Percentiles rank a stretch among this genome's conserved stretches.
phyloP scores from a whole-genome alignment of 2,797 vertebrate genomes.

The Vireo griseus region DNA sequence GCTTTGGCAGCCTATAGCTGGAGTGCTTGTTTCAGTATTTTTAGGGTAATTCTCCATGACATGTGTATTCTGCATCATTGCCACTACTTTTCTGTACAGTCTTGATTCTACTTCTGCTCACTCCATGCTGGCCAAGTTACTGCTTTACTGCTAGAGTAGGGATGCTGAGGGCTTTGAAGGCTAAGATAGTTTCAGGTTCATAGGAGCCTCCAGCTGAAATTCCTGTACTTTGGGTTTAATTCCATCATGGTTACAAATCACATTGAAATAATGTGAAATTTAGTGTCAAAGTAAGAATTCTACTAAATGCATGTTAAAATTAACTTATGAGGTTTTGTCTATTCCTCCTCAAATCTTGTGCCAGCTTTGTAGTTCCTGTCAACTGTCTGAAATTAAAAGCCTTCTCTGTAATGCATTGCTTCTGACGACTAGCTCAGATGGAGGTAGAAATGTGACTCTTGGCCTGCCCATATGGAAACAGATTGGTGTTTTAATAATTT shows the following conservation, averaged over 20 bases:
- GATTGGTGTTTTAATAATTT: not conserved
- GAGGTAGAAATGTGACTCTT: not conserved
- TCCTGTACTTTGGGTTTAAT: not conserved
- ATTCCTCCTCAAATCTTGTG: not conserved
- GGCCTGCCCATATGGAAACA: not conserved
- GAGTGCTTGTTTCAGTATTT: not conserved
- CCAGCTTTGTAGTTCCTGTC: not conserved
- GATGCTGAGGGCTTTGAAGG: not conserved
- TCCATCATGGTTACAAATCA: not conserved
- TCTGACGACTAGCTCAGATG: not conserved
- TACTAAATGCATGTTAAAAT: not conserved
- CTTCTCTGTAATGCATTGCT: not conserved
- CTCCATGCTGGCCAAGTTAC: not conserved
- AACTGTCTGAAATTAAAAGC: not conserved
- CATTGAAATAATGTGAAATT: not conserved
- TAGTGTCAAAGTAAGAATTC: not conserved
- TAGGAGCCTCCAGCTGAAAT: not conserved
- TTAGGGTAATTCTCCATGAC: not conserved
- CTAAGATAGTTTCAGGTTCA: not conserved
- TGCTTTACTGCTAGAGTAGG: not conserved
- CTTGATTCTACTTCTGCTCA: not conserved
- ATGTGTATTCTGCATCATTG: not conserved
- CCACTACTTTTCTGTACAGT: not conserved
- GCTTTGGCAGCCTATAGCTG: constrained; percentile 19
- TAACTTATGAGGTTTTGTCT: not conserved